Evolutionary conservation across 2,888 invertebrate species (phyloP).

Genomic region (Tromatobia lineatoria): DNA sequence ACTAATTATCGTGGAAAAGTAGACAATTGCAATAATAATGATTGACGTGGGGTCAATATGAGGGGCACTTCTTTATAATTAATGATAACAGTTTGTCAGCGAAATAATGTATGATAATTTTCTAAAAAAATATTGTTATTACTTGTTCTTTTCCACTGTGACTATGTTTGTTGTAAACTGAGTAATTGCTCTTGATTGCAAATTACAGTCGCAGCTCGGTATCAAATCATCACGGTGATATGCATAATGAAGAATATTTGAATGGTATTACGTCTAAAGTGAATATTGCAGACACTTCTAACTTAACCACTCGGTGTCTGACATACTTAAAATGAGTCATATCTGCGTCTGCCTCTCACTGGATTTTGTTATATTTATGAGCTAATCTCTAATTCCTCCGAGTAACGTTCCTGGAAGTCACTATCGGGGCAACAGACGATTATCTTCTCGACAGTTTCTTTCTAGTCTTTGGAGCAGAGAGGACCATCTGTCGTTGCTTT

Average conservation of each 20-base stretch:
- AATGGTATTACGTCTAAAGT: slow-evolving; percentile 38
- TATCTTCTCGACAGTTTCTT: slow-evolving; percentile 4
- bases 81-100: no score
- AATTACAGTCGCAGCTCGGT: neutral
- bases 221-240: neutral
- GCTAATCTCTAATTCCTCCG: slow-evolving; percentile 24
- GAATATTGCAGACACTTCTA: neutral
- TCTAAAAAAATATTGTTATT: no score
- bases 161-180: neutral
- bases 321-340: slow-evolving; percentile 54
- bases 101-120: no score
- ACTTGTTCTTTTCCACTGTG: neutral
- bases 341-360: slow-evolving; percentile 49
- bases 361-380: slow-evolving; percentile 55
- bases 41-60: no score
- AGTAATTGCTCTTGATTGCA: neutral
- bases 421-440: neutral
- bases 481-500: no score
- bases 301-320: neutral
- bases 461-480: neutral
- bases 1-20: no score
- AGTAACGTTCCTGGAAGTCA: neutral
- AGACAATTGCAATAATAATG: no score
- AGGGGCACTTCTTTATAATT: no score
- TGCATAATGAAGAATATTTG: slow-evolving; percentile 38